phyloP scores from a whole-genome alignment of 2,113 vertebrate species.

The Menidia beryllina region DNA sequence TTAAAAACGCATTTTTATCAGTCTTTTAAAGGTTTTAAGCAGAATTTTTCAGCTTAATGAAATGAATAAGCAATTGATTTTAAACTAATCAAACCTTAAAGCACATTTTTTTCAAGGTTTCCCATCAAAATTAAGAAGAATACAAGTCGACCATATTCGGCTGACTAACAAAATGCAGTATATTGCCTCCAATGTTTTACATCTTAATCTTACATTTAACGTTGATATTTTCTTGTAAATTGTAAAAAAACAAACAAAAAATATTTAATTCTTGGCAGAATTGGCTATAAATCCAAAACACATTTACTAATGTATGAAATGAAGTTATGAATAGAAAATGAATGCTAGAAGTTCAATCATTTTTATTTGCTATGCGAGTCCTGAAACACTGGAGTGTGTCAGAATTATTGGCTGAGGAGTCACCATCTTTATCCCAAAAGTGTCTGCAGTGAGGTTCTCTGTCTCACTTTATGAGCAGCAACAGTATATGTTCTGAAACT shows the following conservation, averaged over 20 bases:
- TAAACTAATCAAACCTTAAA: too few relatives aligned
- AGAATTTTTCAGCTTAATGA: too few relatives aligned
- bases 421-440: slow-evolving; percentile 1
- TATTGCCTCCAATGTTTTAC: background rate
- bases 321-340: background rate
- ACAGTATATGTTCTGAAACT: slow-evolving; percentile 16
- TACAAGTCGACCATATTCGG: too few relatives aligned
- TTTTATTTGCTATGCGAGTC: background rate
- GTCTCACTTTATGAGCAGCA: slow-evolving; percentile 1
- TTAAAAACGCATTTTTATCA: too few relatives aligned
- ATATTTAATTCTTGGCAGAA: background rate
- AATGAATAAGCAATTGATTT: too few relatives aligned
- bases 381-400: slow-evolving; percentile 7
- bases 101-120: too few relatives aligned
- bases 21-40: too few relatives aligned
- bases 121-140: too few relatives aligned
- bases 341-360: background rate
- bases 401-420: slow-evolving; percentile 23
- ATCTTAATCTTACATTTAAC: background rate
- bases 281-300: too few relatives aligned
- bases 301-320: too few relatives aligned
- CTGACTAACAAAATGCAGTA: background rate
- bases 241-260: background rate
- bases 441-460: slow-evolving; percentile 11
- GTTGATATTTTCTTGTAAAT: background rate